These are phyloP conservation scores for Ranitomeya variabilis DNA, from an alignment of 2,113 vertebrate genomes.

Conservation along the genomic window DNA sequence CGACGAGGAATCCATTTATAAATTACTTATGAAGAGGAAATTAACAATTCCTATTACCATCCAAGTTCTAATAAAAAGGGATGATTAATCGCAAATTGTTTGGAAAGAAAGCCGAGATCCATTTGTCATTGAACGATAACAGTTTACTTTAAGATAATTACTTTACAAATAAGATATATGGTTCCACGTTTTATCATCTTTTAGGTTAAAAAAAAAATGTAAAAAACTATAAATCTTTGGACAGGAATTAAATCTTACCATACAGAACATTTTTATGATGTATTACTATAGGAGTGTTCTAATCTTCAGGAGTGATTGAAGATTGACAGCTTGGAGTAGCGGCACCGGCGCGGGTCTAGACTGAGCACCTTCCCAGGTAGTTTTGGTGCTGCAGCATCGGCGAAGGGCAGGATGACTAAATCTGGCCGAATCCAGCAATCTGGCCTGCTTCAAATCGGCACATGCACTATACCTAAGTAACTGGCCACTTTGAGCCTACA, in stretches of 20 bases:
- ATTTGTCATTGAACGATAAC: constrained; percentile 53
- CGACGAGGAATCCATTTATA: constrained; percentile 27
- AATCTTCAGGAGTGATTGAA: too few species aligned
- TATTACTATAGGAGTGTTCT: background rate
- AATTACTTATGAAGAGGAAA: constrained; percentile 46
- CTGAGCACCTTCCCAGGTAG: too few species aligned
- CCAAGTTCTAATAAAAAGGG: constrained; percentile 54
- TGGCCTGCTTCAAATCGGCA: too few species aligned
- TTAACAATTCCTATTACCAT: constrained; percentile 26
- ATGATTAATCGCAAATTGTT: constrained; percentile 45
- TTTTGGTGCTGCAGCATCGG: too few species aligned
- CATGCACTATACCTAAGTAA: too few species aligned
- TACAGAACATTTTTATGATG: background rate
- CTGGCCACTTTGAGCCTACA: too few species aligned
- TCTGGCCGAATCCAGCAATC: too few species aligned
- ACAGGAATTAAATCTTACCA: background rate
- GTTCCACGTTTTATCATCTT: constrained; percentile 7
- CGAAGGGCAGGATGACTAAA: too few species aligned
- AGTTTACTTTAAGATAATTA: constrained; percentile 52
- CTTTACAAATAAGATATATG: constrained; percentile 46
- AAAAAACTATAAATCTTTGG: background rate
- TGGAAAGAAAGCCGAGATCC: constrained; percentile 38
- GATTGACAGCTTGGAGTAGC: too few species aligned
- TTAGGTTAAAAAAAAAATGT: background rate
- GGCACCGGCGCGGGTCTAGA: too few species aligned